Evolutionary conservation across 2,888 invertebrate genomes (phyloP).

Genomic region (Merodon equestris): DNA sequence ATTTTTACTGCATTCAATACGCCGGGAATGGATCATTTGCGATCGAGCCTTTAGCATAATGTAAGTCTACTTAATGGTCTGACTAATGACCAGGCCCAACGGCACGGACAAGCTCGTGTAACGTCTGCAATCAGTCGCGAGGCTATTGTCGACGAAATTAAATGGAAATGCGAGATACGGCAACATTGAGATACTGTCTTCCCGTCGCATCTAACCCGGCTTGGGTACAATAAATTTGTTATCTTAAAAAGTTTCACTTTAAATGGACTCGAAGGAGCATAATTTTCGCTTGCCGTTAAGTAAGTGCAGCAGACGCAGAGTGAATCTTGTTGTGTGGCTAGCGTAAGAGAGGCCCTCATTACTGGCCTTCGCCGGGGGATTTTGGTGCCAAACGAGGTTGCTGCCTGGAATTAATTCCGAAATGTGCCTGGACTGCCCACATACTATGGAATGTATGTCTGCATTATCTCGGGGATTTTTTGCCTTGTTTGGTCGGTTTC

Average conservation of each 20-base stretch:
- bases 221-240: slow-evolving; percentile 62
- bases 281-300: slow-evolving; percentile 60
- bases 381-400: slow-evolving; percentile 45
- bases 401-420: slow-evolving; percentile 51
- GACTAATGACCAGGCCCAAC: too few species aligned
- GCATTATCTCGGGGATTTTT: slow-evolving; percentile 40
- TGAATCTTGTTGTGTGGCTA: slow-evolving; percentile 31
- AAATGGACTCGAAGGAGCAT: slow-evolving; percentile 66
- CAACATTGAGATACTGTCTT: slow-evolving; percentile 31
- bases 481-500: slow-evolving; percentile 21
- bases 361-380: slow-evolving; percentile 50
- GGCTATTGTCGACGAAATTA: slow-evolving; percentile 62
- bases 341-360: slow-evolving; percentile 35
- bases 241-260: slow-evolving; percentile 68
- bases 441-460: slow-evolving; percentile 51
- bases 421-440: slow-evolving; percentile 63
- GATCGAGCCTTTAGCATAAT: slow-evolving; percentile 21
- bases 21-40: too few species aligned
- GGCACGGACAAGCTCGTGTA: too few species aligned
- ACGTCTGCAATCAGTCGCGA: slow-evolving; percentile 44
- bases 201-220: slow-evolving; percentile 24
- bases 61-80: slow-evolving; percentile 7
- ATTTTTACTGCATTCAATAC: too few species aligned
- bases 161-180: slow-evolving; percentile 53
- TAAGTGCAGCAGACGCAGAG: slow-evolving; percentile 27